Conservation (phyloP, 2,888 invertebrate species). For the Lochmaea crataegi region DNA sequence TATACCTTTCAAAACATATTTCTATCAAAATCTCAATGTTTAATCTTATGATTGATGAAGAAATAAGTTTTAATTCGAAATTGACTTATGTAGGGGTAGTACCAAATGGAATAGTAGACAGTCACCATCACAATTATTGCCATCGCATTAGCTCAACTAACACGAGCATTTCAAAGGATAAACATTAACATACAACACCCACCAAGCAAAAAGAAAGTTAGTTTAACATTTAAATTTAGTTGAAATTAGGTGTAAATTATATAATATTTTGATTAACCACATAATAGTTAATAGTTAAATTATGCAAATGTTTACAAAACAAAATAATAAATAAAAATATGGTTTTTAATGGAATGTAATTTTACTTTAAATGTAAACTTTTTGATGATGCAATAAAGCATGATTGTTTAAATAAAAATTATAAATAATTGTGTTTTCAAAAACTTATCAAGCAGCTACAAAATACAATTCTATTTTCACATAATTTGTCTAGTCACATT, state of each 20-base stretch:
- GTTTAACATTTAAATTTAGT: not conserved
- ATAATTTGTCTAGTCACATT: too few relatives aligned
- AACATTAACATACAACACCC: conserved; percentile 3
- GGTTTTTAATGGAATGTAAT: too few relatives aligned
- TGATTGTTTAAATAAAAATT: too few relatives aligned
- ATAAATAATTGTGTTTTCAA: too few relatives aligned
- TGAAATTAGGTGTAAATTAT: not conserved
- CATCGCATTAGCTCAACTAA: conserved; percentile 46
- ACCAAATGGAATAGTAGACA: conserved; percentile 48
- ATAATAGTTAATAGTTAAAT: not conserved
- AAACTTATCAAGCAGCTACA: too few relatives aligned
- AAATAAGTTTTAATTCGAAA: not conserved
- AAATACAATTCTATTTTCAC: too few relatives aligned
- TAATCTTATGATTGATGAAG: too few relatives aligned
- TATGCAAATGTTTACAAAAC: not conserved
- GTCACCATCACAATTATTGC: conserved; percentile 47
- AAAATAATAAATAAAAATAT: not conserved
- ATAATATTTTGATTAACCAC: not conserved
- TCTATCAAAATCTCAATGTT: too few relatives aligned
- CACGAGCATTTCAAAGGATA: conserved; percentile 31
- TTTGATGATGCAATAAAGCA: too few relatives aligned
- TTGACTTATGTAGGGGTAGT: conserved; percentile 24
- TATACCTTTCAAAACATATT: too few relatives aligned
- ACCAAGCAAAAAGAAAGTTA: conserved; percentile 12
- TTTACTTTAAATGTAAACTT: too few relatives aligned